These are phyloP conservation scores for Heterodera filipjevi DNA, from an alignment of 2,888 invertebrate species.

Conservation along the genomic window DNA sequence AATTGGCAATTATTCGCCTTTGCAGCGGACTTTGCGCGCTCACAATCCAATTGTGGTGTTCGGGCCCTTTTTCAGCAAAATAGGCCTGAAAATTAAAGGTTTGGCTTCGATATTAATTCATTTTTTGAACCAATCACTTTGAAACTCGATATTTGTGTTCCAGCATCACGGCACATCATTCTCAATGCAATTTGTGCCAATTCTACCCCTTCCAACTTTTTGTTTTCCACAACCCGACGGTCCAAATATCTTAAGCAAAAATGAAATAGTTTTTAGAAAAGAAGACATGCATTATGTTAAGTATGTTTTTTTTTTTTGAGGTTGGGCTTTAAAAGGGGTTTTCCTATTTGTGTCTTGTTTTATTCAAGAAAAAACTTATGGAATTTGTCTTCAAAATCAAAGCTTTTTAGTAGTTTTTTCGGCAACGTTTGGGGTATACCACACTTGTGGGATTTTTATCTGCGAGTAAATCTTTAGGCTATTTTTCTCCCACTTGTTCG, in stretches of 20 bases:
- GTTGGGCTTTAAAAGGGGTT: too few species aligned
- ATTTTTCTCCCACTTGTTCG: constrained; percentile 75
- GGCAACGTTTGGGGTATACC: too few species aligned
- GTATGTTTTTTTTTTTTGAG: too few species aligned
- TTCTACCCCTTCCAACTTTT: constrained; percentile 48
- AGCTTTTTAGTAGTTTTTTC: too few species aligned
- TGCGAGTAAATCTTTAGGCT: too few species aligned
- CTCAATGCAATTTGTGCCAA: constrained; percentile 59
- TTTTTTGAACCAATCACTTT: constrained; percentile 44
- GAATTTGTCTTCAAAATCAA: too few species aligned
- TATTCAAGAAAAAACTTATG: too few species aligned
- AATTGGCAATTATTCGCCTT: constrained; percentile 43
- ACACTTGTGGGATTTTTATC: too few species aligned
- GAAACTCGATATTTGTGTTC: constrained; percentile 47
- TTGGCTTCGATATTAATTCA: neutral
- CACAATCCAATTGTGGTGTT: constrained; percentile 51
- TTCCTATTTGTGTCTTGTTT: too few species aligned
- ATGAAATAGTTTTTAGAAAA: too few species aligned
- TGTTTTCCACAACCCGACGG: constrained; percentile 66
- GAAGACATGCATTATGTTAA: too few species aligned
- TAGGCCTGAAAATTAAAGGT: neutral
- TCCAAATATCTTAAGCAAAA: constrained; percentile 72
- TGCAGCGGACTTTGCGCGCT: constrained; percentile 59
- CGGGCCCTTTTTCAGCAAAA: constrained; percentile 27
- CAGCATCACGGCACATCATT: constrained; percentile 63